Evolutionary conservation across 2,113 vertebrate genomes (phyloP).

Genomic region (Rhabdornis inornatus): DNA sequence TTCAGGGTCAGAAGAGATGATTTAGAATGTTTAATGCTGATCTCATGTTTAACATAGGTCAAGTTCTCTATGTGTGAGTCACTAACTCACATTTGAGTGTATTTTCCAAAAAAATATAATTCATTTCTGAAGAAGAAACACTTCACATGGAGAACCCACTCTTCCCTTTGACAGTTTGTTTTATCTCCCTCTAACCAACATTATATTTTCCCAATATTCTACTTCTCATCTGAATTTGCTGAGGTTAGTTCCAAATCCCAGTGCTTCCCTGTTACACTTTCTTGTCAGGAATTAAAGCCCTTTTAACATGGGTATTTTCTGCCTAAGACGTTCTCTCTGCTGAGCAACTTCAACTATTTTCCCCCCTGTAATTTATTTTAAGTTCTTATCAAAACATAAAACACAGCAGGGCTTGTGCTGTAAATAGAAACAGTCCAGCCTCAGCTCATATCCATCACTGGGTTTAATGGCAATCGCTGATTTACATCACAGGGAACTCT

Average conservation of each 20-base stretch:
- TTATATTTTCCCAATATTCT: neutral
- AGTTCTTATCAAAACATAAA: conserved; percentile 32
- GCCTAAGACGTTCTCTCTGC: neutral
- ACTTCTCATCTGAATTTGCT: neutral
- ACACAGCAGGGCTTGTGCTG: conserved; percentile 21
- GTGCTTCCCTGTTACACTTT: neutral
- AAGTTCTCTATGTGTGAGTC: neutral
- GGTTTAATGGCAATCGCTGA: neutral
- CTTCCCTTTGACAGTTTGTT: neutral
- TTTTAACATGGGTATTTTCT: neutral
- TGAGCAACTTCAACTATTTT: neutral
- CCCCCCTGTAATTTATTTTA: neutral
- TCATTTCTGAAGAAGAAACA: neutral
- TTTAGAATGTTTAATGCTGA: neutral
- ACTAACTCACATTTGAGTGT: neutral
- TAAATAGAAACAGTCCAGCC: conserved; percentile 19
- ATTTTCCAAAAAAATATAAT: neutral
- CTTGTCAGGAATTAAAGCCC: neutral
- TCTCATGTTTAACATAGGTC: neutral
- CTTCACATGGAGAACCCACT: neutral
- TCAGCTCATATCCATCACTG: neutral
- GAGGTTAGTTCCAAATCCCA: neutral
- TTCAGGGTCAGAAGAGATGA: neutral
- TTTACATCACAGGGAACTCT: neutral
- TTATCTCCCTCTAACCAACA: neutral